Conservation (phyloP, 2,888 invertebrate genomes). For the Coenonympha glycerion region DNA sequence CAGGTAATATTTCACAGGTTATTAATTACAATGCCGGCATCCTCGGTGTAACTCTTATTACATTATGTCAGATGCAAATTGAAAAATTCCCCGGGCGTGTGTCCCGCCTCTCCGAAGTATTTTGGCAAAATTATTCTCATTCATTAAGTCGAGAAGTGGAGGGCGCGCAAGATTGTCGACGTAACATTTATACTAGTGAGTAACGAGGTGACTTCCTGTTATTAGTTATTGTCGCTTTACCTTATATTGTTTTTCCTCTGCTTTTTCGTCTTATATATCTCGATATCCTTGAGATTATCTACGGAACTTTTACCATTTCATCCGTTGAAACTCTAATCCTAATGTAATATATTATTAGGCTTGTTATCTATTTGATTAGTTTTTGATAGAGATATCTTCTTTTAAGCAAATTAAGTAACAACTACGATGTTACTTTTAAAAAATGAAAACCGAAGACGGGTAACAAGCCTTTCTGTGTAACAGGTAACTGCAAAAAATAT, state of each 20-base stretch:
- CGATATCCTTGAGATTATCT: conserved; percentile 13
- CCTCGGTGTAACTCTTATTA: conserved; percentile 75
- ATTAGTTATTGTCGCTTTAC: conserved; percentile 69
- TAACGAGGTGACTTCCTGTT: conserved; percentile 73
- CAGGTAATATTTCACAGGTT: conserved; percentile 75
- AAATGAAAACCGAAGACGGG: too few species aligned
- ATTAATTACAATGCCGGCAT: conserved; percentile 73
- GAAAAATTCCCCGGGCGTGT: conserved; percentile 75
- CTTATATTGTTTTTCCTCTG: conserved; percentile 65
- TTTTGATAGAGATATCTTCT: background rate
- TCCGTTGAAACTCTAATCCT: conserved; percentile 2
- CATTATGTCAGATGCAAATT: conserved; percentile 76
- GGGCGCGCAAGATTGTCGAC: conserved; percentile 70
- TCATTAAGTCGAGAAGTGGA: conserved; percentile 73
- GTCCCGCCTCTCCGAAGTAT: conserved; percentile 73
- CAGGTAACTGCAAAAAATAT: too few species aligned
- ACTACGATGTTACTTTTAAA: too few species aligned
- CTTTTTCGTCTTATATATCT: conserved; percentile 21
- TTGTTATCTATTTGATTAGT: background rate
- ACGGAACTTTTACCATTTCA: conserved; percentile 8
- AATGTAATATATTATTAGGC: background rate
- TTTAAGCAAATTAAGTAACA: too few species aligned
- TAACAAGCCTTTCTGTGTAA: too few species aligned
- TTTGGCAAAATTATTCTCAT: conserved; percentile 75
- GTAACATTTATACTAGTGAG: conserved; percentile 71